Evolutionary conservation across 2,888 invertebrate species (phyloP).

Genomic region (Halocaridina rubra): DNA sequence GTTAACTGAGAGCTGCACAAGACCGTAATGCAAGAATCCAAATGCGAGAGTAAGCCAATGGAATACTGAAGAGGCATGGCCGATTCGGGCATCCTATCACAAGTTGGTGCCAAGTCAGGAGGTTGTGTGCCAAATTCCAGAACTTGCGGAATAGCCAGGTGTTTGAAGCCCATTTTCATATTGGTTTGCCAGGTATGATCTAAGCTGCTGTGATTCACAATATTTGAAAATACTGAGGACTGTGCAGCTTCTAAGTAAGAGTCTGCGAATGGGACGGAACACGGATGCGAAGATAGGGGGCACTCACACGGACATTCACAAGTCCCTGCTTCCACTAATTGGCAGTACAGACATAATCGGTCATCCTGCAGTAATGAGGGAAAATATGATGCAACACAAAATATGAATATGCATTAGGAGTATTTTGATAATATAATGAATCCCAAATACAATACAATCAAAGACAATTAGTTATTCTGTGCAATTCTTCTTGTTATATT

Average conservation of each 20-base stretch:
- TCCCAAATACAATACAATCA: no score
- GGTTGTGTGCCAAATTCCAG: slow-evolving; percentile 24
- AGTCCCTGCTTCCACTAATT: slow-evolving; percentile 92
- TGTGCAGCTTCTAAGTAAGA: neutral
- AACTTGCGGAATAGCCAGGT: slow-evolving; percentile 25
- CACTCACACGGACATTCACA: slow-evolving; percentile 97
- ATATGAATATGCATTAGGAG: no score
- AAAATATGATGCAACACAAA: no score
- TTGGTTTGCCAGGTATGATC: slow-evolving; percentile 29
- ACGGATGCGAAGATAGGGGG: slow-evolving; percentile 73
- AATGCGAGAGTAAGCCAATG: slow-evolving; percentile 52
- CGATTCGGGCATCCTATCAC: slow-evolving; percentile 37
- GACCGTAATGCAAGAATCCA: slow-evolving; percentile 43
- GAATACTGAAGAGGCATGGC: slow-evolving; percentile 44
- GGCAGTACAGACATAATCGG: slow-evolving; percentile 89
- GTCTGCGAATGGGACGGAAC: slow-evolving; percentile 66
- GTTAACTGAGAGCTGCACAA: slow-evolving; percentile 32
- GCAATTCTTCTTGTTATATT: no score
- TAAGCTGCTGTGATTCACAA: neutral
- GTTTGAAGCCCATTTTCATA: slow-evolving; percentile 3
- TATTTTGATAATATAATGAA: no score
- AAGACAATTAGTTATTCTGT: no score
- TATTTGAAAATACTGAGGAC: neutral
- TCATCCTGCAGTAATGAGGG: no score
- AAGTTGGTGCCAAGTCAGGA: slow-evolving; percentile 40